These are phyloP conservation scores for Agrotis exclamationis DNA, from an alignment of 2,888 invertebrate genomes.

Conservation along the genomic window DNA sequence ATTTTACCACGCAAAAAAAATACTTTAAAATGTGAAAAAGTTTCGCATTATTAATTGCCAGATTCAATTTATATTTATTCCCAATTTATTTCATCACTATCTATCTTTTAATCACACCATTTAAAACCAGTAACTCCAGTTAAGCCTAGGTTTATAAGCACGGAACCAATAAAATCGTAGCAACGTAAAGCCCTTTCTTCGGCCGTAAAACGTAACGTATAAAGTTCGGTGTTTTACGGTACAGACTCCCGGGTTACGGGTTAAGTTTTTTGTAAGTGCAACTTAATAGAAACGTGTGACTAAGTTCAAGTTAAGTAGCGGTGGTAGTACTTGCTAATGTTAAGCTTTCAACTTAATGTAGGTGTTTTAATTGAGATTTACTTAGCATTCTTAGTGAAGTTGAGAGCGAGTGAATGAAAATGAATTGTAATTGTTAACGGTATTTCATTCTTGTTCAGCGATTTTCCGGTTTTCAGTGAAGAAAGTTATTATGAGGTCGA, in stretches of 20 bases:
- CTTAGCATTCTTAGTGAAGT: constrained; percentile 33
- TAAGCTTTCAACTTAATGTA: constrained; percentile 55
- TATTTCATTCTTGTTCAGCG: constrained; percentile 7
- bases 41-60: neutral
- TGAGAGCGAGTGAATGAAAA: constrained; percentile 35
- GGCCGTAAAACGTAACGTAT: constrained; percentile 60
- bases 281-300: constrained; percentile 73
- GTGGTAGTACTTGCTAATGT: constrained; percentile 59
- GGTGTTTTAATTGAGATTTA: constrained; percentile 61
- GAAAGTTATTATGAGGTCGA: neutral
- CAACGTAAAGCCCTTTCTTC: constrained; percentile 52
- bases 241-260: constrained; percentile 59
- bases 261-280: constrained; percentile 69
- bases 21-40: neutral
- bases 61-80: constrained; percentile 6
- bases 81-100: constrained; percentile 1
- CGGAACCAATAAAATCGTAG: constrained; percentile 52
- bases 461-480: constrained; percentile 5
- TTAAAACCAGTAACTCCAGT: constrained; percentile 18
- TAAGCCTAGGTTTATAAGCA: constrained; percentile 27
- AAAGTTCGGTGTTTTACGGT: constrained; percentile 67
- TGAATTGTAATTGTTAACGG: constrained; percentile 35
- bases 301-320: constrained; percentile 55
- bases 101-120: constrained; percentile 22
- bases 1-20: too few relatives aligned